Evolutionary conservation across 2,888 invertebrate genomes (phyloP), one percentile per base, ranked within the genome.

Genomic region (Flexamia atlantica): DNA sequence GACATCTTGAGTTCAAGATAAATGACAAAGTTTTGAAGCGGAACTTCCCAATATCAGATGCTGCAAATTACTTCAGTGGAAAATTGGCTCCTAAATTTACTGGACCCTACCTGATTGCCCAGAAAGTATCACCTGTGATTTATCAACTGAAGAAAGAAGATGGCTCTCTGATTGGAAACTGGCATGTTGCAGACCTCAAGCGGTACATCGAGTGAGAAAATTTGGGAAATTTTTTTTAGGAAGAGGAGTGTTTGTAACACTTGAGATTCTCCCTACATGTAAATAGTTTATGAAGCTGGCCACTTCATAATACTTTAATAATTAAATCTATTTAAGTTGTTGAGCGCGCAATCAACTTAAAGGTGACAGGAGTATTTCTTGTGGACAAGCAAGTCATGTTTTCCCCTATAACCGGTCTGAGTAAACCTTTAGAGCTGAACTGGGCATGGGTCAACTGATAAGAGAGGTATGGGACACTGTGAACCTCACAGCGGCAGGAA

Each of bases 1-100:
- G 83, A n/a, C 83, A n/a, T 36, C 14, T 30, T n/a, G 60, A 42
- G 40, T 83, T 50, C 50, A 12, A 76, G n/a, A 64, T 57, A 25
- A 14, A 32, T 12, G 60, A 83, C 5, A 7, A 14, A 36, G 83
- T 83, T 1, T 30, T 20, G 28, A 83, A 60, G 53, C 20, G 53
- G 46, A 83, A 79, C 36, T 83, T 60, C 32, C 60, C 28, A 9
- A 20, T 20, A 23, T 86, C 86, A 10, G 84, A 86, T 36, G 85
- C 86, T 12, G 60, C 81, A 0, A 81, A 84, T 9, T 42, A 57
- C 25, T 86, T 83, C 81, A 79, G 84, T 1, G 84, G 83, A 2
- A 87, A 87, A 64, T 64, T 87, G 10, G 85, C 86, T 36, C 85
- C 84, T 7, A 84, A 84, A 53, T 86, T 64, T 50, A 50, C 82